Base-by-base conservation (phyloP, 2,113 vertebrate species). In the Ctenodactylus gundi region DNA sequence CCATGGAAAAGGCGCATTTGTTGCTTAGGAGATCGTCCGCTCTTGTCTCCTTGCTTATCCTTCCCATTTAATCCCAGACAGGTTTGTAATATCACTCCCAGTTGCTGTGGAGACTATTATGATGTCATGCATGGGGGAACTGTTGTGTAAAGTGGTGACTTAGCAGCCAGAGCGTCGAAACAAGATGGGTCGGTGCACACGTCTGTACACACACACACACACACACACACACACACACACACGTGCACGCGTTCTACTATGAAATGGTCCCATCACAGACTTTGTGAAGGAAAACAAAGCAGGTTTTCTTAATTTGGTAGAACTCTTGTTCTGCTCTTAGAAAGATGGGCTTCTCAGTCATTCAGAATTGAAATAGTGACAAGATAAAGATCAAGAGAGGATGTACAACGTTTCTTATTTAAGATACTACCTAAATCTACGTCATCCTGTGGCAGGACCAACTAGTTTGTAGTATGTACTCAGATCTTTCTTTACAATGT, bases 1-100 rank as follows among this genome's bases (percentile, higher is more conserved):
- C 96, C 94, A 94, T 96, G 93, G 97, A 97, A 94, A 98, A 96
- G 44, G 17, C 46, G 4, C 84, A 81, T 95, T 96, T 97, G 94
- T 97, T 94, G 80, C 96, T 97, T 94, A 94, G 94, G 96, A 83
- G 68, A 91, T 96, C 10, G 23, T 94, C 92, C 92, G 70, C 86
- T 95, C 81, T 90, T 95, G 92, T 86, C 91, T 51, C 91, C 93
- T 94, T 86, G 83, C 86, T 92, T 23, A 86, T 82, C 93, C 78
- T 89, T 55, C 0, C 87, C 95, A 88, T 91, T 94, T 90, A 93
- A 75, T 93, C 90, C n/a, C 86, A 88, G 41, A 92, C 96, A 97
- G 96, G 94, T 92, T 96, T 96, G 91, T 83, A 85, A 93, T 85
- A 82, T 94, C 94, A 89, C 80, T 97, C 94, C 77, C 83, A 85